These are phyloP conservation scores for Anolis carolinensis DNA, from an alignment of 2,113 vertebrate species.

Conservation along the genomic window DNA sequence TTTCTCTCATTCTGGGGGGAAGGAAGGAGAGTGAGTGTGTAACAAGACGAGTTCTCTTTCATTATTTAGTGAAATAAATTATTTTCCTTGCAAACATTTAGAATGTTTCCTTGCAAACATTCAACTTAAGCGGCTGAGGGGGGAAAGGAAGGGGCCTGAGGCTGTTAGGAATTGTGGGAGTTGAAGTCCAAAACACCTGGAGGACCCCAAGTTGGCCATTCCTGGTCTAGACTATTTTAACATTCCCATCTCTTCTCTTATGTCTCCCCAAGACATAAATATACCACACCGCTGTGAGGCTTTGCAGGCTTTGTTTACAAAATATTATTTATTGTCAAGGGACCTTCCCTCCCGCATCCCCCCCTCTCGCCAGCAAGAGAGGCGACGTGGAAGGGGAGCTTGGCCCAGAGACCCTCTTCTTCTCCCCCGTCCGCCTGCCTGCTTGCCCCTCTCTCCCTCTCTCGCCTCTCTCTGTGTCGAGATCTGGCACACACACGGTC, in stretches of 20 bases:
- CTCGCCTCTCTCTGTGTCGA: slow-evolving; percentile 46
- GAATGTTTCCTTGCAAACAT: too few species aligned
- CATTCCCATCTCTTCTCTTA: background rate
- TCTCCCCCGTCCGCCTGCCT: slow-evolving; percentile 24
- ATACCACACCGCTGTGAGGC: background rate
- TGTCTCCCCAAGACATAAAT: background rate
- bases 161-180: too few species aligned
- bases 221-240: background rate
- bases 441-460: slow-evolving; percentile 41
- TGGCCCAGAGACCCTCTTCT: slow-evolving; percentile 54
- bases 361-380: slow-evolving; percentile 53
- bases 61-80: too few species aligned
- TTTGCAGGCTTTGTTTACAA: slow-evolving; percentile 58
- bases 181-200: too few species aligned
- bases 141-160: too few species aligned
- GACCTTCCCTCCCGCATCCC: background rate
- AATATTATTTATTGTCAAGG: slow-evolving; percentile 65
- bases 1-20: background rate
- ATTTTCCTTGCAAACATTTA: too few species aligned
- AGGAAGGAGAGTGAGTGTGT: background rate
- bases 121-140: too few species aligned
- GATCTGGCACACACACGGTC: slow-evolving; percentile 68
- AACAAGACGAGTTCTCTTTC: too few species aligned
- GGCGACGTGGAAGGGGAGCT: slow-evolving; percentile 58
- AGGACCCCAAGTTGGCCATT: too few species aligned